Conservation (phyloP, 2,888 invertebrate genomes). For the Pristionchus exspectatus region DNA sequence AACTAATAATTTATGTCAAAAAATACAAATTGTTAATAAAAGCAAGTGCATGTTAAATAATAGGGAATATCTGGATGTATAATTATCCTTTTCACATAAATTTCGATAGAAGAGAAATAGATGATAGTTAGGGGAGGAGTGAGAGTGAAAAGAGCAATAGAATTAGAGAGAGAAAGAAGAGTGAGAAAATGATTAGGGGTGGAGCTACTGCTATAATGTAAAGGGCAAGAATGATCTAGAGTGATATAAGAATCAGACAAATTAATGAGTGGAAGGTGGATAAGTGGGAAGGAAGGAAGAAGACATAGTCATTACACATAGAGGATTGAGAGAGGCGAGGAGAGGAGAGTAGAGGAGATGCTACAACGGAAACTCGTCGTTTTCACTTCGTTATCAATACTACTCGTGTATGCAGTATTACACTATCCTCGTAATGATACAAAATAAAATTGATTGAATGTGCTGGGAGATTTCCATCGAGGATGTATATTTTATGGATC, state of each 20-base stretch:
- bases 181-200: conserved; percentile 1
- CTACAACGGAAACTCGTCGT: background rate
- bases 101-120: background rate
- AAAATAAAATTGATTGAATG: too few relatives aligned
- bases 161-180: conserved; percentile 41
- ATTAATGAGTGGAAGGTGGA: conserved; percentile 18
- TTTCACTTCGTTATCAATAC: too few relatives aligned
- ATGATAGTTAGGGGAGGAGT: background rate
- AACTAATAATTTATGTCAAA: background rate
- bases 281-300: conserved; percentile 14
- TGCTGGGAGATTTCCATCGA: too few relatives aligned
- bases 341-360: background rate
- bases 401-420: too few relatives aligned
- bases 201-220: background rate
- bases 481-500: too few relatives aligned
- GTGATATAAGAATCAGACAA: conserved; percentile 1
- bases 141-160: conserved; percentile 30
- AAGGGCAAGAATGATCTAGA: too few relatives aligned
- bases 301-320: conserved; percentile 40
- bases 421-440: too few relatives aligned
- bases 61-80: background rate
- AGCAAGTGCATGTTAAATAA: background rate
- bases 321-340: background rate
- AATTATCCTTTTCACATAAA: background rate
- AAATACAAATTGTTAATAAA: background rate